Evolutionary conservation across 2,888 invertebrate genomes (phyloP).

Genomic region (Scrobipalpa costella): DNA sequence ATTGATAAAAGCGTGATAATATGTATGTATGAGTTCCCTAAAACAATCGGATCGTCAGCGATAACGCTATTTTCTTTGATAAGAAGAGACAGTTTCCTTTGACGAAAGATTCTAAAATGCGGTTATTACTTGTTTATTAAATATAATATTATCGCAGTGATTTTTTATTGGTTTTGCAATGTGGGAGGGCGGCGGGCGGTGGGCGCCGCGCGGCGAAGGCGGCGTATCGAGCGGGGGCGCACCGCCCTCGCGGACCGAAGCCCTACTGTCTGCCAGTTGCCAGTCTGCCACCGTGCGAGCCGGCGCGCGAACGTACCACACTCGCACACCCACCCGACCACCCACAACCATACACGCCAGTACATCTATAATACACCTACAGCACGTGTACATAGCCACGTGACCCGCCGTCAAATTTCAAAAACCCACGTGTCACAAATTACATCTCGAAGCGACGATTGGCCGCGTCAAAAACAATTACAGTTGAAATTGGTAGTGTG

Average conservation of each 20-base stretch:
- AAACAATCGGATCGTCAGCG: not conserved
- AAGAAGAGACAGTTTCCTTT: not conserved
- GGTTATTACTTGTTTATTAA: constrained; percentile 11
- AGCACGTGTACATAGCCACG: constrained; percentile 28
- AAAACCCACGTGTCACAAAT: constrained; percentile 34
- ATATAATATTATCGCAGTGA: constrained; percentile 39
- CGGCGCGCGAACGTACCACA: constrained; percentile 43
- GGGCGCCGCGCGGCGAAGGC: constrained; percentile 34
- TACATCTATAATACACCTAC: constrained; percentile 30
- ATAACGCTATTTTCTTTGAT: not conserved
- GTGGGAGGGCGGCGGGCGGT: constrained; percentile 76
- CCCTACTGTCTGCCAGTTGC: constrained; percentile 73
- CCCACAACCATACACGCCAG: constrained; percentile 33
- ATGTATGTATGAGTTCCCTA: too few relatives aligned
- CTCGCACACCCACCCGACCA: constrained; percentile 35
- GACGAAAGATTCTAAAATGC: not conserved
- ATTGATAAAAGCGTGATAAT: too few relatives aligned
- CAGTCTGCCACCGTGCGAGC: constrained; percentile 65
- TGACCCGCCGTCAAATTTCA: constrained; percentile 17
- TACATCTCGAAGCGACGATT: constrained; percentile 37
- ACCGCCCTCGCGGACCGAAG: constrained; percentile 72
- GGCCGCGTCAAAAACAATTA: constrained; percentile 39
- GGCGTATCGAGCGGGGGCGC: constrained; percentile 78
- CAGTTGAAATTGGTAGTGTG: constrained; percentile 53
- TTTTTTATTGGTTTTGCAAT: constrained; percentile 68